These are phyloP conservation scores for Ginglymostoma cirratum DNA, from an alignment of 2,113 vertebrate genomes.

Conservation along the genomic window DNA sequence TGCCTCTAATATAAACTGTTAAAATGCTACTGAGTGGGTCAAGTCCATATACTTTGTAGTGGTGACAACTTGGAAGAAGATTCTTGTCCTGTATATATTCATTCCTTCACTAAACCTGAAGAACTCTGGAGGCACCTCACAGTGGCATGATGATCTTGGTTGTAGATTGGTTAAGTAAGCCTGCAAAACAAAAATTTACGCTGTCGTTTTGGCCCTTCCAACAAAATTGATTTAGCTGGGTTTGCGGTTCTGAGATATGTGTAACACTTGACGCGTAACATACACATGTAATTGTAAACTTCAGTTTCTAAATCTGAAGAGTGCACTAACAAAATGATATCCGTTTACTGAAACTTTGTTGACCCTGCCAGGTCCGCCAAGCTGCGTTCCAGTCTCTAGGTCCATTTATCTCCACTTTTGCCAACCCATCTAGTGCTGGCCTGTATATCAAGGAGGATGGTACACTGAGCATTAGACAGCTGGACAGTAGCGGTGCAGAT, in stretches of 20 bases:
- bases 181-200: background rate
- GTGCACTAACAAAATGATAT: constrained; percentile 11
- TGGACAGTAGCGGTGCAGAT: constrained; percentile 21
- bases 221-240: constrained; percentile 5
- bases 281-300: constrained; percentile 32
- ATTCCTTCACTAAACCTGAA: background rate
- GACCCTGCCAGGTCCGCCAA: constrained; percentile 65
- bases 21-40: background rate
- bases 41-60: background rate
- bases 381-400: constrained; percentile 84
- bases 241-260: background rate
- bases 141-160: background rate
- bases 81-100: background rate
- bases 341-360: constrained; percentile 36
- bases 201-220: background rate
- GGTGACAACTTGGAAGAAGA: background rate
- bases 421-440: constrained; percentile 73
- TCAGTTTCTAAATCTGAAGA: constrained; percentile 32
- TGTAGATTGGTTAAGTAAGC: background rate
- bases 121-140: background rate
- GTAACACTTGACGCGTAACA: background rate
- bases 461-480: constrained; percentile 50
- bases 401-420: constrained; percentile 84
- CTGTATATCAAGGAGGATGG: constrained; percentile 71
- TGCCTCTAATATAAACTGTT: background rate